Percentiles rank a stretch among this genome's conserved stretches.
Conservation (phyloP, 2,888 invertebrate species). For the Nephrotoma appendiculata region DNA sequence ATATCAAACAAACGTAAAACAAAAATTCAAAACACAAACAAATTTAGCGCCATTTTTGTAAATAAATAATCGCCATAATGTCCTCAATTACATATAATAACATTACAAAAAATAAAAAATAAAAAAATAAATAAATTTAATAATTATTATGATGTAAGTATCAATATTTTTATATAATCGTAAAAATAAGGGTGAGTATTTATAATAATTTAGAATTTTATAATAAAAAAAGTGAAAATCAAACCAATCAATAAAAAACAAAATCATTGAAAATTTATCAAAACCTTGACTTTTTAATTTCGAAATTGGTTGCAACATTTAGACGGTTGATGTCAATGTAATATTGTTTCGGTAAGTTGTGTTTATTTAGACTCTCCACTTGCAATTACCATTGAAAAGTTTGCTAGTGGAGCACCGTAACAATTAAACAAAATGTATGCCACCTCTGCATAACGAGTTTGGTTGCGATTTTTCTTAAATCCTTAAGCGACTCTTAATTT, state of each 20-base stretch:
- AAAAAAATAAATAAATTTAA: background rate
- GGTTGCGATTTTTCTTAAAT: too few relatives aligned
- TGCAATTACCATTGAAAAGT: too few relatives aligned
- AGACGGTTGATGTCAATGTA: too few relatives aligned
- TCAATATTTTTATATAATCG: background rate
- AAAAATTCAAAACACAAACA: background rate
- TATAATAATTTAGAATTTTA: background rate
- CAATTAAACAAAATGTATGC: background rate
- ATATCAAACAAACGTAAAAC: background rate
- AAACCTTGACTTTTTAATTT: background rate
- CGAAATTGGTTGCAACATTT: background rate
- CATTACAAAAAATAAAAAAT: background rate
- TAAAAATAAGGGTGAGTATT: background rate
- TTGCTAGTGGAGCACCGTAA: too few relatives aligned
- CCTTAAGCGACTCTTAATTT: too few relatives aligned
- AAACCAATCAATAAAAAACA: background rate
- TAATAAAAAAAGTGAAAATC: background rate
- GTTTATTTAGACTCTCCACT: too few relatives aligned
- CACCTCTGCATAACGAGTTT: too few relatives aligned
- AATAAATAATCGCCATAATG: background rate
- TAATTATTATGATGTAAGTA: background rate
- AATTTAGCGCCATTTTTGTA: background rate
- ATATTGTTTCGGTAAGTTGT: too few relatives aligned
- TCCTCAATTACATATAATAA: background rate
- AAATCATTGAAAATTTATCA: background rate